phyloP scores from a whole-genome alignment of 2,113 vertebrate genomes.

The Pardalotus punctatus region DNA sequence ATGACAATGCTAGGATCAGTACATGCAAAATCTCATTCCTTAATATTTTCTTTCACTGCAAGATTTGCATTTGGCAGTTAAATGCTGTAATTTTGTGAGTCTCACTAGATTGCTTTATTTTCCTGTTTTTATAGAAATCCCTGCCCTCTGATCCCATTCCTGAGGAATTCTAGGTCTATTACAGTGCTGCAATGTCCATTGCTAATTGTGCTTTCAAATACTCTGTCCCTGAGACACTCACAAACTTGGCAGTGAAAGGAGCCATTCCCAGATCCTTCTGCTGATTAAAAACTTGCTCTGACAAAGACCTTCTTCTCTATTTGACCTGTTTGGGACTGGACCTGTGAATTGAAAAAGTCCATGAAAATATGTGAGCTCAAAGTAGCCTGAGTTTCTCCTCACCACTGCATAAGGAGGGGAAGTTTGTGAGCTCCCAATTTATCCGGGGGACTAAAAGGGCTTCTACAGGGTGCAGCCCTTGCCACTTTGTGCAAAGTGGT shows the following conservation, averaged over 20 bases:
- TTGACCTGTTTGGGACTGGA: rapidly evolving
- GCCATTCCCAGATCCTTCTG: not conserved
- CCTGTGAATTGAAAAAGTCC: not conserved
- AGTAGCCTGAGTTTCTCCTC: not conserved
- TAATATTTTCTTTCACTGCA: not conserved
- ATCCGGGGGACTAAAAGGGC: not conserved
- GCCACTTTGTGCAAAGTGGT: not conserved
- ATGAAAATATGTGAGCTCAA: not conserved
- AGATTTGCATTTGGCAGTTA: not conserved
- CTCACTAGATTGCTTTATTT: not conserved
- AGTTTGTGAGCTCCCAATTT: not conserved
- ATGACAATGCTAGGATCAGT: not conserved
- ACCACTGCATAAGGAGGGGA: not conserved
- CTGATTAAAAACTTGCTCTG: not conserved
- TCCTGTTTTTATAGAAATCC: not conserved
- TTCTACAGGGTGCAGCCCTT: not conserved
- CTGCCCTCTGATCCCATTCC: not conserved
- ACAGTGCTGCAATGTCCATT: not conserved
- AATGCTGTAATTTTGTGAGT: not conserved
- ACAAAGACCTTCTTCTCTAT: not conserved
- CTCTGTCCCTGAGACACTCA: not conserved
- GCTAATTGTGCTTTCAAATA: not conserved
- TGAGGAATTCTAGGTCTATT: not conserved
- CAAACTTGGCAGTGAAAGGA: not conserved
- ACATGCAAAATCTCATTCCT: not conserved